phyloP scores from a whole-genome alignment of 2,888 invertebrate species.

The Scrobipalpa atriplicella region DNA sequence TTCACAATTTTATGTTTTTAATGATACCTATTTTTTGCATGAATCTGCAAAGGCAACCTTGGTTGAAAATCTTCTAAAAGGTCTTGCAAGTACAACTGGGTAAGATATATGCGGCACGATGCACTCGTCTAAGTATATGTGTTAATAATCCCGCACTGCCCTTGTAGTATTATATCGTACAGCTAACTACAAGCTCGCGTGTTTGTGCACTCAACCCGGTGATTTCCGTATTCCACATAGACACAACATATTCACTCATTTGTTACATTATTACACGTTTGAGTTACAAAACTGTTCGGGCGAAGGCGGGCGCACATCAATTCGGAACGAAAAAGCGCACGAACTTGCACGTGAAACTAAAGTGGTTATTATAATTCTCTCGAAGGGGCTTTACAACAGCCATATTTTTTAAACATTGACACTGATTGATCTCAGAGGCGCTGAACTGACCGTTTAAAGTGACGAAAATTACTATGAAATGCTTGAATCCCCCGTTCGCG shows the following conservation, averaged over 20 bases:
- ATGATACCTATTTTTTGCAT: too few relatives aligned
- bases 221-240: slow-evolving; percentile 42
- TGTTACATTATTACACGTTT: slow-evolving; percentile 24
- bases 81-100: too few relatives aligned
- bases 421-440: slow-evolving; percentile 25
- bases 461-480: slow-evolving; percentile 27
- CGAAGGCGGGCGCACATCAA: slow-evolving; percentile 19
- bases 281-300: slow-evolving; percentile 3
- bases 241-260: slow-evolving; percentile 41
- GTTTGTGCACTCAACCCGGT: slow-evolving; percentile 43
- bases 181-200: slow-evolving; percentile 54
- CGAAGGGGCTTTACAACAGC: background rate
- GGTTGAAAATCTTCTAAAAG: too few relatives aligned
- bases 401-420: slow-evolving; percentile 22
- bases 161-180: slow-evolving; percentile 35
- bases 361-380: slow-evolving; percentile 23
- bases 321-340: slow-evolving; percentile 14
- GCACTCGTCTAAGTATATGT: slow-evolving; percentile 18
- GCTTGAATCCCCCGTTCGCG: slow-evolving; percentile 17
- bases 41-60: too few relatives aligned
- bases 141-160: slow-evolving; percentile 26
- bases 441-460: slow-evolving; percentile 16
- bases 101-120: background rate
- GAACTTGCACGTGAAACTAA: slow-evolving; percentile 9
- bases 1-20: too few relatives aligned